Percentiles rank a stretch among this genome's conserved stretches.
Conservation (phyloP, 2,113 vertebrate species). For the Dolichotis patagonum region DNA sequence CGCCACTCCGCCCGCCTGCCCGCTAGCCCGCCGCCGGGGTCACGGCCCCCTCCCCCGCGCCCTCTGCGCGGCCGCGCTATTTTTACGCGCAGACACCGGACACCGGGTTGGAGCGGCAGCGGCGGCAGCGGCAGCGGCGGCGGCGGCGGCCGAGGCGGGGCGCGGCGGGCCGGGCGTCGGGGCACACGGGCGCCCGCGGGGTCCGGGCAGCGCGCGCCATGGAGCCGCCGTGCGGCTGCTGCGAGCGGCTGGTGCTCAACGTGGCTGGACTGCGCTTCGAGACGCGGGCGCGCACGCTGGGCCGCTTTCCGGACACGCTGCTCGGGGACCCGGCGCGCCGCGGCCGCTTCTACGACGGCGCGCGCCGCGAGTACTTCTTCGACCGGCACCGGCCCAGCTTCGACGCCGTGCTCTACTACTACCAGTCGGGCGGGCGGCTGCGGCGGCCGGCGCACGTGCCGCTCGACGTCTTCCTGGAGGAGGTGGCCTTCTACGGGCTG, state of each 20-base stretch:
- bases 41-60: conserved; percentile 72
- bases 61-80: conserved; percentile 68
- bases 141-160: conserved; percentile 70
- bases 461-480: conserved; percentile 95
- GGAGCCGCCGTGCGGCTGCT: conserved; percentile 85
- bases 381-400: conserved; percentile 97
- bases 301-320: conserved; percentile 94
- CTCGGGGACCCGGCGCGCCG: conserved; percentile 94
- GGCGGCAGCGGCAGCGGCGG: conserved; percentile 47
- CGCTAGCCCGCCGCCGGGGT: conserved; percentile 14
- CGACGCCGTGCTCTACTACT: conserved; percentile 94
- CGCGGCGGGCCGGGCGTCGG: conserved; percentile 71
- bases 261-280: conserved; percentile 97
- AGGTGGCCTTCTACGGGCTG: conserved; percentile 94
- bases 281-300: conserved; percentile 95
- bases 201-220: conserved; percentile 71
- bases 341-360: conserved; percentile 95
- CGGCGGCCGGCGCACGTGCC: conserved; percentile 92
- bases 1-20: conserved; percentile 51
- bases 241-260: conserved; percentile 96
- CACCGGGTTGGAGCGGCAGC: conserved; percentile 78
- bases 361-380: conserved; percentile 97
- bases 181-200: conserved; percentile 73
- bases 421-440: conserved; percentile 94
- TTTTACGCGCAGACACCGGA: conserved; percentile 82